Evolutionary conservation across 2,797 vertebrate species (phyloP).

Genomic region (Syndactyla subalaris): DNA sequence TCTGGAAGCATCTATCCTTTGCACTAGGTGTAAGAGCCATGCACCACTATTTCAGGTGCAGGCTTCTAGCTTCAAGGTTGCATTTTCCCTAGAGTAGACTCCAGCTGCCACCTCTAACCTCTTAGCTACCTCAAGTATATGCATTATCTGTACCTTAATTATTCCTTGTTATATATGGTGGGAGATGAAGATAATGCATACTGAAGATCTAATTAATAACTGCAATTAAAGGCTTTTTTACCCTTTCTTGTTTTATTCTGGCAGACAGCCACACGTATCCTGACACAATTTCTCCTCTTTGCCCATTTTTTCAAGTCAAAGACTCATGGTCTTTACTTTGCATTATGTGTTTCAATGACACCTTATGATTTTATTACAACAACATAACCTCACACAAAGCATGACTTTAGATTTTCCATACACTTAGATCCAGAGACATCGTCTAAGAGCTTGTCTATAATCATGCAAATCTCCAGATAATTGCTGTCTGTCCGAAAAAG

Average conservation of each 20-base stretch:
- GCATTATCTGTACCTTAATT: not conserved
- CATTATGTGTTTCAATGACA: not conserved
- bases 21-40: not conserved
- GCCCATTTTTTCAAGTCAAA: not conserved
- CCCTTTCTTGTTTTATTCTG: not conserved
- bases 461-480: not conserved
- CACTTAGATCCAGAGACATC: not conserved
- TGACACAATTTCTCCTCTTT: not conserved
- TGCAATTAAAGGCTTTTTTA: not conserved
- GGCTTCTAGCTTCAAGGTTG: not conserved
- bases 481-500: not conserved
- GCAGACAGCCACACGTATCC: not conserved
- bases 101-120: not conserved
- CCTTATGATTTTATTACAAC: not conserved
- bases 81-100: not conserved
- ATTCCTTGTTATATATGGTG: not conserved
- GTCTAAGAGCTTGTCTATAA: not conserved
- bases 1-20: not conserved
- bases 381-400: not conserved
- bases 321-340: not conserved
- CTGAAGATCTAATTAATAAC: not conserved
- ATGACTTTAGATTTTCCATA: not conserved
- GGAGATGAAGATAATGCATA: not conserved
- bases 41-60: not conserved
- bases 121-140: not conserved